Evolutionary conservation across 92 coral and sea anemone genomes (phyloP).

Genomic region (Porites rus): DNA sequence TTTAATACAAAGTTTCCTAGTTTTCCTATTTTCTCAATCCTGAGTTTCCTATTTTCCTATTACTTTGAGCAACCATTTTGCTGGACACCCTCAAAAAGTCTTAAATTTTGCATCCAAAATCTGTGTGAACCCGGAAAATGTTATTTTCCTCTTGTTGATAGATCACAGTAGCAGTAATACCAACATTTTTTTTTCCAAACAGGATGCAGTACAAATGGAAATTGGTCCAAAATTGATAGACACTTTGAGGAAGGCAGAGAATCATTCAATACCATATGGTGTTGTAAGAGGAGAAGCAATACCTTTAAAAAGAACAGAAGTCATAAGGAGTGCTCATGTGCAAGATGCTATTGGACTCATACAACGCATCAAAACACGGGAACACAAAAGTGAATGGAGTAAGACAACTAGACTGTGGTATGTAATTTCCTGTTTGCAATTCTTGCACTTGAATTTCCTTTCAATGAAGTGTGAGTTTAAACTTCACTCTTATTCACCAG

Average conservation of each 20-base stretch:
- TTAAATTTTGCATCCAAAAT: too few relatives aligned
- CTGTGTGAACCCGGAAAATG: too few relatives aligned
- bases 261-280: slow-evolving; percentile 80
- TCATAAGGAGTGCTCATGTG: slow-evolving; percentile 68
- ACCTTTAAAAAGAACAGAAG: slow-evolving; percentile 65
- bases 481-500: background rate
- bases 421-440: slow-evolving; percentile 3
- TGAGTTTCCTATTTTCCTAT: too few relatives aligned
- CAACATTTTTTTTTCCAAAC: background rate
- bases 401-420: slow-evolving; percentile 86
- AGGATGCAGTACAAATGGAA: slow-evolving; percentile 71
- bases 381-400: slow-evolving; percentile 94
- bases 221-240: slow-evolving; percentile 72
- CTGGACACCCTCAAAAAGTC: too few relatives aligned
- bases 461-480: background rate
- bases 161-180: too few relatives aligned
- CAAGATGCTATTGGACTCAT: slow-evolving; percentile 72
- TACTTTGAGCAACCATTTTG: too few relatives aligned
- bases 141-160: too few relatives aligned
- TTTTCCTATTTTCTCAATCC: too few relatives aligned
- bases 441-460: background rate
- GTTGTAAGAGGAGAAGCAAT: slow-evolving; percentile 86
- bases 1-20: too few relatives aligned
- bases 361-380: slow-evolving; percentile 73
- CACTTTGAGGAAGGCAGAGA: slow-evolving; percentile 59